Percentiles rank a stretch among this genome's conserved stretches.
phyloP scores from a whole-genome alignment of 2,888 invertebrate genomes.

The Euplagia quadripunctaria region DNA sequence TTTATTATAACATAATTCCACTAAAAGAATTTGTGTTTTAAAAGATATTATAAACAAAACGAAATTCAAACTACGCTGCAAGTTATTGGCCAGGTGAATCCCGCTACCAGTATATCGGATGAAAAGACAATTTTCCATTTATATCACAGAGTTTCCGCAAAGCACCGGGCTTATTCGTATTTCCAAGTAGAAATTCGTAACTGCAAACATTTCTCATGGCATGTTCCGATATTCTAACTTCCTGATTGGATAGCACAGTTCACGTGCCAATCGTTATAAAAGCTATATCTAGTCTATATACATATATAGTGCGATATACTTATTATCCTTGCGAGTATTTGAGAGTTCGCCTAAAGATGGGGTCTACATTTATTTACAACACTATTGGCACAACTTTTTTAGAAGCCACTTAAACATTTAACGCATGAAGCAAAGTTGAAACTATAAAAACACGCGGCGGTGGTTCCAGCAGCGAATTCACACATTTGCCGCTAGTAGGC shows the following conservation, averaged over 20 bases:
- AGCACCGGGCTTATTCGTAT: neutral
- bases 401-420: no score
- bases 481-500: no score
- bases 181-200: neutral
- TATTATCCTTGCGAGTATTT: neutral
- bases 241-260: neutral
- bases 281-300: neutral
- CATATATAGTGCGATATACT: neutral
- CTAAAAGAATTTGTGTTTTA: no score
- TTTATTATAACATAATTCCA: no score
- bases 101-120: neutral
- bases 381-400: no score
- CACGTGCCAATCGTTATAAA: neutral
- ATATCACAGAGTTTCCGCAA: neutral
- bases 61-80: neutral
- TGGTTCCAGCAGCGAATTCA: no score
- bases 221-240: neutral
- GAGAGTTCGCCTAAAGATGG: neutral
- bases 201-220: neutral
- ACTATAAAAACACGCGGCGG: no score
- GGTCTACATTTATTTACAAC: no score
- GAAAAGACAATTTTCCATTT: neutral
- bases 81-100: neutral
- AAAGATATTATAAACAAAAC: no score
- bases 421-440: no score